Base-by-base conservation (phyloP, 2,113 vertebrate species). In the Cinclus cinclus region DNA sequence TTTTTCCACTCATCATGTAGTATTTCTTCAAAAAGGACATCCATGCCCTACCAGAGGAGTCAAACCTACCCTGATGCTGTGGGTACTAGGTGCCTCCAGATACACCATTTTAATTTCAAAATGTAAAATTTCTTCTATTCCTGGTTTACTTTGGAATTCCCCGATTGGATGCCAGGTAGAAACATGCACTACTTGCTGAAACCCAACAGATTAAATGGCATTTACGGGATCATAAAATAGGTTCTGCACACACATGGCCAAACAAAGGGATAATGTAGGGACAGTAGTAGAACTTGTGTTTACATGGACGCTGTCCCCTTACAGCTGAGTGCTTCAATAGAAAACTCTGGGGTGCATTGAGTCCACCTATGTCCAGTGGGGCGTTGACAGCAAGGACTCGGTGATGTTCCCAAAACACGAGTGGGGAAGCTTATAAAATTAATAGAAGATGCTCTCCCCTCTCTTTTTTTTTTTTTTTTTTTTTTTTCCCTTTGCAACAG, bases 201-300 rank as follows among this genome's bases (percentile, higher is more conserved):
- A 83, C 25, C n/a, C 41, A 78, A 42, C 65, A 83, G 41, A 92
- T 70, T 89, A 92, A 85, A 85, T 78, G 77, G 47, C 42, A 75
- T 83, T 96, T 87, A 92, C 68, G 88, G 94, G 63, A 56, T 63
- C 87, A 87, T 92, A 90, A 96, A 95, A 76, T 22, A 63, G 37
- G 22, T 95, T 96, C 89, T 39, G 5, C 33, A 53, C 42, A 90
- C 70, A 90, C 88, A 53, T 8, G 74, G 55, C 80, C 79, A 80
- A 88, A 47, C 35, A 69, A 85, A 85, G 24, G 91, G 42, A 47
- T 70, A 94, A 82, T 24, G 79, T 55, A 71, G 62, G 59, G 87
- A 88, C 76, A 70, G 85, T 6, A 4, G 46, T 12, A 16, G 84
- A 79, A 89, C 58, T 70, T 75, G 53, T 58, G 17, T 88, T 59